phyloP scores from a whole-genome alignment of 2,797 vertebrate species.

The Orestias chungarensis region DNA sequence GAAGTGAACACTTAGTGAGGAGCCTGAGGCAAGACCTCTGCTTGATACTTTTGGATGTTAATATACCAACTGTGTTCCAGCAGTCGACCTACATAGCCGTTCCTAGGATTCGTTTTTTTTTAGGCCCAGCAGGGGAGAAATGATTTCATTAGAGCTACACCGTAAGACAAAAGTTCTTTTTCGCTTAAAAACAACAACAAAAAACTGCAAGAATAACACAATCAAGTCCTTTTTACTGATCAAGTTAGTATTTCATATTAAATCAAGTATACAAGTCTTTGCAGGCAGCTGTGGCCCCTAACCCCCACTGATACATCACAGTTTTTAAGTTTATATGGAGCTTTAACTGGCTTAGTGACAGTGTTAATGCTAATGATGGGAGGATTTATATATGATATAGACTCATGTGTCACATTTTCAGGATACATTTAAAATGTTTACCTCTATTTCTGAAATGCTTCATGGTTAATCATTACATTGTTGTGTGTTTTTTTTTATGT shows the following conservation, averaged over 20 bases:
- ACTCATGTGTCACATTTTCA: neutral
- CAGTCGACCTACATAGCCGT: constrained; percentile 23
- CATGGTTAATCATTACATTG: neutral
- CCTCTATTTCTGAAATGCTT: neutral
- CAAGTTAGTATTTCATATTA: neutral
- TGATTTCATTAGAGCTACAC: constrained; percentile 14
- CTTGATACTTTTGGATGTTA: constrained; percentile 11
- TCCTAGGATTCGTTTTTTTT: constrained; percentile 33
- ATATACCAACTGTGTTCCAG: constrained; percentile 21
- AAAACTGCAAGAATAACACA: neutral
- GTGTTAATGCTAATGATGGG: neutral
- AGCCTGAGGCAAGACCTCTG: constrained; percentile 14
- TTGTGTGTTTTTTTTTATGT: neutral
- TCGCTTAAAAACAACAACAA: neutral
- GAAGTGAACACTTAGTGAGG: constrained; percentile 18
- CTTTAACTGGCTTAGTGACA: neutral
- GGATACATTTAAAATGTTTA: neutral
- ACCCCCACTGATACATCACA: neutral
- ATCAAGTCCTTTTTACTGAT: neutral
- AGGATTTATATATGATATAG: too few relatives aligned
- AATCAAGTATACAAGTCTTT: neutral
- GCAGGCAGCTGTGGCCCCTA: neutral
- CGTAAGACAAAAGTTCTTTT: constrained; percentile 3
- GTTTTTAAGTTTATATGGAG: neutral
- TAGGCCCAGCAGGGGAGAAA: constrained; percentile 38